A percentile compares a stretch with the other conserved stretches of the same genome.
These are phyloP conservation scores for Hemicentrotus pulcherrimus DNA, from an alignment of 35 echinoderm and acorn worm genomes.

Conservation along the genomic window DNA sequence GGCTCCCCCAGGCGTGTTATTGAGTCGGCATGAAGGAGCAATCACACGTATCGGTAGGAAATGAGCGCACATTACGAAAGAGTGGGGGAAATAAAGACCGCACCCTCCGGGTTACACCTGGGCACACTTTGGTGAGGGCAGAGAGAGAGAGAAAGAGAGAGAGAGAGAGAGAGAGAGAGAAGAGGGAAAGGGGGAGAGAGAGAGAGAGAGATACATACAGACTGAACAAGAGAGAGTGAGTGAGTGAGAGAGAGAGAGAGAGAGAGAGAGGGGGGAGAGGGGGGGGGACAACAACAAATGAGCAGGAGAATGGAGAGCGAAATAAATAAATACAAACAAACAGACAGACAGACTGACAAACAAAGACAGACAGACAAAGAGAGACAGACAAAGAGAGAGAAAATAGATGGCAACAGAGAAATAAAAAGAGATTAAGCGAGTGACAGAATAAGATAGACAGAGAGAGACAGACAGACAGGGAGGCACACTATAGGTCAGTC, in stretches of 20 bases:
- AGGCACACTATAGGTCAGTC: too few species aligned
- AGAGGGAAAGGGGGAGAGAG: not conserved
- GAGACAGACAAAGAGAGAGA: too few species aligned
- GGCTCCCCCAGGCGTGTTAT: constrained; percentile 6
- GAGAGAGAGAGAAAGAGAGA: not conserved
- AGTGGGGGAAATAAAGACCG: not conserved
- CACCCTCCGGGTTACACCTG: not conserved
- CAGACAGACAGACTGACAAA: too few species aligned
- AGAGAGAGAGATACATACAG: not conserved
- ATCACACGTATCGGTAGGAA: not conserved
- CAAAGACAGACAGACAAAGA: too few species aligned
- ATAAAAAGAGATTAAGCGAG: too few species aligned
- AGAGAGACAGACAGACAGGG: too few species aligned
- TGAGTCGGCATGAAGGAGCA: not conserved
- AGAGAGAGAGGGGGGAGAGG: not conserved
- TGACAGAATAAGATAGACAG: too few species aligned
- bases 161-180: not conserved
- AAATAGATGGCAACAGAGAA: too few species aligned
- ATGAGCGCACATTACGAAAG: not conserved
- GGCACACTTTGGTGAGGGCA: not conserved
- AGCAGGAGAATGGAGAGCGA: too few species aligned
- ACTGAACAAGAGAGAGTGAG: not conserved
- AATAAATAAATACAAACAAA: too few species aligned
- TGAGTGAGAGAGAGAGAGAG: not conserved
- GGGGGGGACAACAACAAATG: not conserved